Base-by-base conservation (phyloP, 2,888 invertebrate species). In the Lutraria lutraria region DNA sequence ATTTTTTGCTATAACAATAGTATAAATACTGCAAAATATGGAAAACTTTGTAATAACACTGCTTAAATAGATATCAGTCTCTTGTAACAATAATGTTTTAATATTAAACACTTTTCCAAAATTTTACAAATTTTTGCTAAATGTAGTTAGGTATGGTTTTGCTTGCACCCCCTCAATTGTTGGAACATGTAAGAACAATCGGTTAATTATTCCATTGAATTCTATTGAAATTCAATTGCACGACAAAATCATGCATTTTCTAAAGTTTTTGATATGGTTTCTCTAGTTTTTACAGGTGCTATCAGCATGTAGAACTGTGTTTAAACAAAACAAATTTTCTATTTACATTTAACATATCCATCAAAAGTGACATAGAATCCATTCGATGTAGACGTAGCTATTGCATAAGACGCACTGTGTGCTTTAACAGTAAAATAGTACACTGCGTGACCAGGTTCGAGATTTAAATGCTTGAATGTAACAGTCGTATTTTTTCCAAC, bases 371-470 rank as follows among this genome's bases (percentile, higher is more conserved):
- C 94, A 87, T 92, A 90, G 84, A 95, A 93, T 13, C 94, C 93
- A 91, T 95, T 95, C 0, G 94, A 94, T 16, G 93, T 94, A 13
- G 93, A 93, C 16, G 92, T 91, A 13, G 93, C 92, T 34, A 86
- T 86, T 13, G 95, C 88, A 56, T 92, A 92, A 0, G 94, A 91
- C 13, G 88, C 87, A 87, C 94, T 94, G 86, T 93, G 88, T 19
- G 94, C 95, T 34, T 91, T 87, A 31, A 95, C 95, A 56, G 95
- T 94, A 68, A 94, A 92, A 83, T 94, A 95, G 85, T 95, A 95
- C 0, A 91, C 86, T 29, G 93, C 93, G 13, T 86, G 88, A n/a
- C 89, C 85, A 8, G 93, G 89, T 21, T 91, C 88, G 43, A 95
- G 90, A 3, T 92, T 83, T 52, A 95, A 91, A 89, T 94, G 91